Evolutionary conservation across 2,888 invertebrate species (phyloP), one percentile per base, ranked within the genome.

Genomic region (Thymelicus lineola): DNA sequence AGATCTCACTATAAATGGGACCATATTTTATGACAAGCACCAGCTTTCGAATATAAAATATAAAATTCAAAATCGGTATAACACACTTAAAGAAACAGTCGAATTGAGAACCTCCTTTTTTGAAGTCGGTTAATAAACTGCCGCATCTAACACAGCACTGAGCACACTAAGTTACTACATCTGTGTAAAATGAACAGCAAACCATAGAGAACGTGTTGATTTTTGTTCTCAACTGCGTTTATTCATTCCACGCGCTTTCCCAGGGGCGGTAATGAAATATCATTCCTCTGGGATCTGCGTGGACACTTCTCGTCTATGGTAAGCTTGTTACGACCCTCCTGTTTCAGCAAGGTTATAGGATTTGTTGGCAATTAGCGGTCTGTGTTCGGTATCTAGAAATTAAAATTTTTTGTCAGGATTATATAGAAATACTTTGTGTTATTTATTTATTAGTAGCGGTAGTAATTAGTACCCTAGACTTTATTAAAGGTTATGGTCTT

Each of bases 221-320:
- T 93, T 93, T 92, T 88, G 88, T 91, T 85, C 92, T 93, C 87
- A 92, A 76, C 82, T 72, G 74, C 79, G 78, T 78, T 80, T 76
- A 71, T 67, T 81, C 80, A 84, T 82, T 80, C 82, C 76, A 76
- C 75, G 71, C 77, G 78, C 77, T 84, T 89, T 89, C 90, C 89
- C 90, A 88, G 80, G 78, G 77, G 70, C 65, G 42, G 72, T 78
- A 80, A 83, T 80, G 79, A 79, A 82, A 82, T 81, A 80, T 78
- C 76, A 75, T 74, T 77, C 80, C 90, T 85, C 88, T 67, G 90
- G 88, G 90, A 88, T 67, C 71, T 70, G 73, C 75, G 79, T 77
- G 82, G 83, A 81, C 84, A 82, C 82, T 80, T 77, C 75, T 71
- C 74, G 77, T 72, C 80, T 84, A 85, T 82, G 79, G 83, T 89